Evolutionary conservation across 2,797 vertebrate genomes (phyloP), one percentile per base, ranked within the genome.

Genomic region (Enteromius radiatus): DNA sequence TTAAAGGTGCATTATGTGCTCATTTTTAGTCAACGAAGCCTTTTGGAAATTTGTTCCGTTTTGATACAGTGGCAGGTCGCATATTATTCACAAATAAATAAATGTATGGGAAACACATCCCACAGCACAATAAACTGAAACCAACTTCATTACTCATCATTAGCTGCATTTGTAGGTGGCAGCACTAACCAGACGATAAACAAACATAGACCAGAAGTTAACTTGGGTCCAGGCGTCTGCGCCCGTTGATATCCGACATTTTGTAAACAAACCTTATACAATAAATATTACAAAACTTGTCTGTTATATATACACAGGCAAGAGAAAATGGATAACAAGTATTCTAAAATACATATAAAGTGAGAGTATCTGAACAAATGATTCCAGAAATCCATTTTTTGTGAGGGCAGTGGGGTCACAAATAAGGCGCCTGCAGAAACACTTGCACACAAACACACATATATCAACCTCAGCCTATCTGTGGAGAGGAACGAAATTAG

Each of bases 401-500:
- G 38, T 0, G 19, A 64, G 61, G 76, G 41, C 76, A 65, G 28
- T n/a, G 61, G 43, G 61, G 76, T 78, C 33, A 79, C 21, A 59
- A 47, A 74, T 52, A 69, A 38, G 10, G n/a, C 0, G n/a, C 23
- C 63, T 45, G 69, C 75, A 65, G 17, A 79, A 52, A 47, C 69
- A 28, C 41, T 78, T 38, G 38, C 80, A 76, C 75, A 82, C 61
- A 80, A 52, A 69, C 80, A 67, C 80, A 67, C 80, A 74, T 77
- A 82, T 33, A 82, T 71, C 69, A 81, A 38, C 31, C 87, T 88
- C 83, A 89, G 90, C 91, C 78, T 85, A 87, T 84, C 74, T 90
- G 88, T 67, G 85, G 86, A 84, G 83, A 89, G 89, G 89, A 90
- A 91, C 83, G 78, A 92, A 93, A 94, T 91, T 80, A 85, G 89